Evolutionary conservation across 1,140 invertebrate species (phyloP).

Genomic region (Antheraea mylitta): DNA sequence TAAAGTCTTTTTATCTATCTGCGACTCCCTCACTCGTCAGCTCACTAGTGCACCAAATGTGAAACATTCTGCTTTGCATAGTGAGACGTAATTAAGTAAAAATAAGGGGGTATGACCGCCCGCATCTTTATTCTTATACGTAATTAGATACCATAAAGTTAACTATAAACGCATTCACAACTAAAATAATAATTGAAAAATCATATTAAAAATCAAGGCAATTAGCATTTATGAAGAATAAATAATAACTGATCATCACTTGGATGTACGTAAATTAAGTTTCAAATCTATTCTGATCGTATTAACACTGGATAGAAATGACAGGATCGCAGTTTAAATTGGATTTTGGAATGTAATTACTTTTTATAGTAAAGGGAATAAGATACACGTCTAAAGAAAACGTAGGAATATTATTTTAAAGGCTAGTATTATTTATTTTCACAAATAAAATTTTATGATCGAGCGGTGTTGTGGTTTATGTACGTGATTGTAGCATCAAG

Average conservation of each 20-base stretch:
- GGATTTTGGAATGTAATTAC: no score
- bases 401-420: neutral
- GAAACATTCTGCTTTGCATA: neutral
- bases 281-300: neutral
- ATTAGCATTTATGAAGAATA: neutral
- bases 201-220: neutral
- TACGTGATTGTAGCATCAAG: neutral
- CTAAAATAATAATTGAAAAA: neutral
- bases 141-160: neutral
- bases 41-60: neutral
- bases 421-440: neutral
- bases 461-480: neutral
- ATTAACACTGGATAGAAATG: neutral
- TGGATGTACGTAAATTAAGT: neutral
- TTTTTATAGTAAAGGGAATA: neutral
- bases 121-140: neutral
- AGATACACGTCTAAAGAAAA: neutral
- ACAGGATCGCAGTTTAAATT: no score
- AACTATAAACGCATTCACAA: neutral
- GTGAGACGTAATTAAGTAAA: neutral
- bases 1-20: slow-evolving; percentile 2
- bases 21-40: neutral
- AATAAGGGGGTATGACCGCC: neutral
- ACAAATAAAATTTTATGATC: neutral
- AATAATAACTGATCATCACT: neutral